Evolutionary conservation across 2,797 vertebrate species (phyloP).

Genomic region (Crax fasciolata): DNA sequence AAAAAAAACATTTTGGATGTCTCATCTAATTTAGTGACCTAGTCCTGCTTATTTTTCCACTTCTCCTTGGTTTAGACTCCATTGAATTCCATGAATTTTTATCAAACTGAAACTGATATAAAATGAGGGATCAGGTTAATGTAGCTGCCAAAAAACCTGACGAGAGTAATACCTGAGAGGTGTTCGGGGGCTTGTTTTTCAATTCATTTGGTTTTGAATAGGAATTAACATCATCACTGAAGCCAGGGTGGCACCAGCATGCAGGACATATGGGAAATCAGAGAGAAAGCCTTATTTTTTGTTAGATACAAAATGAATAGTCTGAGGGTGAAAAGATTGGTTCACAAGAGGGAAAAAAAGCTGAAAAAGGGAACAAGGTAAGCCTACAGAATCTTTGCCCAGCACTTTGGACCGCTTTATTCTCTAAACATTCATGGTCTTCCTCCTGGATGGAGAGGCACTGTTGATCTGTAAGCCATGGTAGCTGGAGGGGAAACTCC

Average conservation of each 20-base stretch:
- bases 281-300: neutral
- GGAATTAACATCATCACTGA: neutral
- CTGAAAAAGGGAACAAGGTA: neutral
- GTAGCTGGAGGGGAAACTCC: neutral
- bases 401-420: neutral
- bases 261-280: accelerated
- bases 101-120: neutral
- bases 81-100: conserved; percentile 19
- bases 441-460: neutral
- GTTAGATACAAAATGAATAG: neutral
- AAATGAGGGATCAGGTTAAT: neutral
- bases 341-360: neutral
- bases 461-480: neutral
- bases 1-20: conserved; percentile 28
- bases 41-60: conserved; percentile 28
- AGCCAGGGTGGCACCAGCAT: neutral
- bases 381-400: neutral
- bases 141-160: neutral
- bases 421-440: neutral
- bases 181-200: neutral
- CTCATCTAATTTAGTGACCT: conserved; percentile 33
- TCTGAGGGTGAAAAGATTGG: neutral
- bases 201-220: neutral
- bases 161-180: neutral
- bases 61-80: neutral